These are phyloP conservation scores for Proisotoma minuta DNA, from an alignment of 2,888 invertebrate genomes.

Conservation along the genomic window DNA sequence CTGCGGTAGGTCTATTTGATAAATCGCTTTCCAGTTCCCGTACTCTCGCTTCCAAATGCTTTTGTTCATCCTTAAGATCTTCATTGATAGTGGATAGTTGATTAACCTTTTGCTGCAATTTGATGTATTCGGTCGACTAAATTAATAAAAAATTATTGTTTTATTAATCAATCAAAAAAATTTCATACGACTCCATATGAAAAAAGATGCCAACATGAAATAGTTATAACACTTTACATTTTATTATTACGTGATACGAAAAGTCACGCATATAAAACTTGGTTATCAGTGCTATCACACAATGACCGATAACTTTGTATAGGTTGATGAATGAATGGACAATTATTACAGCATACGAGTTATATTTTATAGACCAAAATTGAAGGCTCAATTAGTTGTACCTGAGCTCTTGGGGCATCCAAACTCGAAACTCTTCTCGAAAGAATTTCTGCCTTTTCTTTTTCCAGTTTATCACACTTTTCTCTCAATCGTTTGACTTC, in stretches of 20 bases:
- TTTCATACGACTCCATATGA: no score
- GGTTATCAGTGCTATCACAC: no score
- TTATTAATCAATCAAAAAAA: no score
- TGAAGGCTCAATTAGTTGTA: no score
- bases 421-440: slow-evolving; percentile 43
- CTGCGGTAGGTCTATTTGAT: slow-evolving; percentile 51
- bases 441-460: slow-evolving; percentile 80
- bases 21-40: slow-evolving; percentile 70
- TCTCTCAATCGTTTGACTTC: slow-evolving; percentile 43
- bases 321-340: no score
- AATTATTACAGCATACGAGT: no score
- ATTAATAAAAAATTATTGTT: not conserved
- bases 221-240: no score
- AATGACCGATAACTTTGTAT: no score
- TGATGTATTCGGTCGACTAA: slow-evolving; percentile 53
- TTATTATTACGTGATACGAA: no score
- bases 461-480: slow-evolving; percentile 71
- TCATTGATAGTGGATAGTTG: slow-evolving; percentile 65
- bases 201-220: no score
- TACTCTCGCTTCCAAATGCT: slow-evolving; percentile 64
- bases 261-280: not conserved
- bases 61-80: slow-evolving; percentile 73
- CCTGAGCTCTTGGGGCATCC: slow-evolving; percentile 46
- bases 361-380: not conserved
- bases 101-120: slow-evolving; percentile 79